Base-by-base conservation (phyloP, 2,888 invertebrate species). In the Dione juno region DNA sequence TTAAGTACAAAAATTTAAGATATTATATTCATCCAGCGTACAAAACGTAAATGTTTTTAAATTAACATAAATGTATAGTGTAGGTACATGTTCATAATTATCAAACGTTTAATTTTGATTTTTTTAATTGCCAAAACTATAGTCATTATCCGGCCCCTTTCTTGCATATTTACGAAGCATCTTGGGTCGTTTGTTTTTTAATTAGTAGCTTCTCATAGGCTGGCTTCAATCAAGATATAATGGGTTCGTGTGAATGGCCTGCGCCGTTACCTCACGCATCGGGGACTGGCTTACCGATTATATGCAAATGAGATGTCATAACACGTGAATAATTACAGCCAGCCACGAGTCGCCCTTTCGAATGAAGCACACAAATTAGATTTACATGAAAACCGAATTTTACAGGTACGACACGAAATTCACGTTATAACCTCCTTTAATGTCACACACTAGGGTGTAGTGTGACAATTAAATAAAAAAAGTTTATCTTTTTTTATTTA, bases 281-380 rank as follows among this genome's bases (percentile, higher is more conserved):
- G 84, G 77, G 84, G 84, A 80, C 87, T 86, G 85, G 84, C 83
- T 85, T 81, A 83, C 82, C 92, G 93, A 92, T 93, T 93, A 93
- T 92, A 93, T 93, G 91, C 87, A 91, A 93, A 93, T 93, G 88
- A 86, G 89, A 92, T 92, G 93, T 93, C 93, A 93, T 93, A 93
- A 93, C 91, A 92, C 82, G 87, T 92, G 93, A 93, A 92, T 93
- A 93, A 93, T 93, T 90, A 92, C 90, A 84, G 82, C 87, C 85
- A 86, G 83, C 89, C 88, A 89, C 89, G 89, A 86, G 82, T 92
- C 88, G 84, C 92, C 91, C 92, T 91, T 91, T 91, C 86, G 87
- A 85, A 84, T 85, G 84, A 84, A 77, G 83, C 88, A 81, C 88
- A 87, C 90, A 92, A 92, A 92, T 91, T 92, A 86, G 91, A 89